Base-by-base conservation (phyloP, 1,140 invertebrate genomes). In the Rhagoletis zephyria region DNA sequence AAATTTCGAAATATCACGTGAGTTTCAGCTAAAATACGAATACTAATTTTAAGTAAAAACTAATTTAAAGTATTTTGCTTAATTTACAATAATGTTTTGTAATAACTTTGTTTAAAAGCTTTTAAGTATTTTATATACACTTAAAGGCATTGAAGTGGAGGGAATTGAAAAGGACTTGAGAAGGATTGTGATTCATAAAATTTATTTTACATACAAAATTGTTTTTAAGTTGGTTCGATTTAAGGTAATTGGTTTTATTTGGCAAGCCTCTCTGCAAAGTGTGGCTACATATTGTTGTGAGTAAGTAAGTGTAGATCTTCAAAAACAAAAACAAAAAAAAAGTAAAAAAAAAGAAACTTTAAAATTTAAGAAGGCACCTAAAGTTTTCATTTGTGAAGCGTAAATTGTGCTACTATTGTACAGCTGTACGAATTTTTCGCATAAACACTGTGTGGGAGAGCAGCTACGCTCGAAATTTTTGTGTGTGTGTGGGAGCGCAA, bases 31-130 rank as follows among this genome's bases (percentile, higher is more conserved):
- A 56, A 81, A 56, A 19, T 81, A 56, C 48, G 42, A 74, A 74
- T 12, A 67, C 16, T 74, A 74, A 74, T 19, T 60, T 63, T 87
- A 56, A 70, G 30, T n/a, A 87, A 87, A 59, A 85, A 85, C 19
- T 85, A n/a, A 61, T 85, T 85, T 63, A 42, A 61, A 63, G 42
- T 60, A 42, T 85, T 7, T 85, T 88, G 89, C 91, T 91, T 92
- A 91, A 90, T 91, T 91, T 91, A 91, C 91, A 91, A 91, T 91
- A 91, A 89, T 88, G 90, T 91, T 91, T 91, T 91, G 91, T 60
- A 63, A 85, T 59, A 61, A 61, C 42, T 85, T 56, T 16, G 56
- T 63, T n/a, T 85, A 40, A 3, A 59, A n/a, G 5, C 40, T 60
- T 60, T 85, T 85, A 40, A 61, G 42, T 85, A 85, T 42, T 85